phyloP scores from a whole-genome alignment of 2,113 vertebrate genomes.

The Melanerpes aurifrons region DNA sequence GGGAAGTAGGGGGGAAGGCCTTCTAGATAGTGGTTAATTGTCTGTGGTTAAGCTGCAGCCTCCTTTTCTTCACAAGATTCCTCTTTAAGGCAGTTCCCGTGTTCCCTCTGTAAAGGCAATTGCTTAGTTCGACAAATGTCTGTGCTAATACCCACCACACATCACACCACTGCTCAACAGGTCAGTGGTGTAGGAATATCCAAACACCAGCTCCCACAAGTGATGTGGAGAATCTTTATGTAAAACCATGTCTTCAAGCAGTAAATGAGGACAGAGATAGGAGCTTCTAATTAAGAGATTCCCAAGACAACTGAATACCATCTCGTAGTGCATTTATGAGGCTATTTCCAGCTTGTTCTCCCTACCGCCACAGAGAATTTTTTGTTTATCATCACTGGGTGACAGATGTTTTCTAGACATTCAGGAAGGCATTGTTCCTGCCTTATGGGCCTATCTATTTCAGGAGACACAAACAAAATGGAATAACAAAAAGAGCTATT shows the following conservation, averaged over 20 bases:
- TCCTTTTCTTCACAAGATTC: background rate
- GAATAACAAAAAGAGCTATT: background rate
- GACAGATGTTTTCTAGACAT: background rate
- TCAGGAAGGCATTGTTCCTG: background rate
- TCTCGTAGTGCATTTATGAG: background rate
- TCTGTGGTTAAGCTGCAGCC: background rate
- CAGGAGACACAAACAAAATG: background rate
- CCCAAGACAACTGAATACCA: background rate
- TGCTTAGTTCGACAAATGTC: background rate
- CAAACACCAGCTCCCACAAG: background rate
- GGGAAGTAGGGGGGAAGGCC: no score
- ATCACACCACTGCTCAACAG: background rate
- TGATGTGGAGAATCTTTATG: background rate
- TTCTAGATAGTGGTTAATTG: background rate
- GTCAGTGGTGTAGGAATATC: background rate
- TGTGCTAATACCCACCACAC: background rate
- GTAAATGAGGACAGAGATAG: background rate
- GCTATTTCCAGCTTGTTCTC: background rate
- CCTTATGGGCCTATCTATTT: background rate
- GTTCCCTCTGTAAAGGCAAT: background rate
- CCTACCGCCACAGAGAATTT: background rate
- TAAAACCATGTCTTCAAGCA: background rate
- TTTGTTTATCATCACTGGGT: background rate
- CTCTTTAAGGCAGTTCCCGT: background rate
- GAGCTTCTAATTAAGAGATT: background rate